Base-by-base conservation (phyloP, 2,113 vertebrate genomes). In the Lampris megalopsis region DNA sequence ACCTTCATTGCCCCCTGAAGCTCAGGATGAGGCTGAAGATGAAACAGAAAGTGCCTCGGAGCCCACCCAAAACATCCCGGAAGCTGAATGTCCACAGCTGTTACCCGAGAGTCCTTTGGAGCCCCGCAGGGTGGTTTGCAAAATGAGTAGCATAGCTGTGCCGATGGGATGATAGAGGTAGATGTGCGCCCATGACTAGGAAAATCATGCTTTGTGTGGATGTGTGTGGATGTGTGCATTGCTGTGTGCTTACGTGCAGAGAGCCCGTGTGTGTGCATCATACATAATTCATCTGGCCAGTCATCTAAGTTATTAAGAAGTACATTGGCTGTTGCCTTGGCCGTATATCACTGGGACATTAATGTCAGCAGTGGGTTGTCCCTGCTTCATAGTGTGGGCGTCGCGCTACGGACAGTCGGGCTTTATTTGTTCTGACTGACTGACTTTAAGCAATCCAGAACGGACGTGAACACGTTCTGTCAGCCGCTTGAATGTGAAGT, bases 381-480 rank as follows among this genome's bases (percentile, higher is more conserved):
- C 61, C 4, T 1, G 68, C 59, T 40, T 66, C 56, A 70, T 64
- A 41, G 69, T 2, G 49, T n/a, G 53, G 49, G 66, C 54, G 36
- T 87, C 63, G 75, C 62, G 73, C 74, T 80, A 41, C 10, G 53
- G 65, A 74, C 82, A 43, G 80, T 82, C 73, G 75, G 80, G 81
- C 69, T 85, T 84, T 68, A 88, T 89, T 87, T 86, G 82, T 88
- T 92, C 86, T 81, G 85, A 89, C 81, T 84, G 85, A 81, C 63
- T 83, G 87, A 72, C 43, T 80, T 84, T 75, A 59, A 84, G 78
- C 62, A 75, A 56, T 56, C 35, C 41, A 11, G 59, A 80, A 67
- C 9, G 54, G 81, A 89, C 24, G 70, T 1, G 48, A 81, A 84
- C 70, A 57, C 37, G 68, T 68, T 77, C 74, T 83, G 88, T 86